phyloP scores from a whole-genome alignment of 2,888 invertebrate genomes.

The Oligia latruncula region DNA sequence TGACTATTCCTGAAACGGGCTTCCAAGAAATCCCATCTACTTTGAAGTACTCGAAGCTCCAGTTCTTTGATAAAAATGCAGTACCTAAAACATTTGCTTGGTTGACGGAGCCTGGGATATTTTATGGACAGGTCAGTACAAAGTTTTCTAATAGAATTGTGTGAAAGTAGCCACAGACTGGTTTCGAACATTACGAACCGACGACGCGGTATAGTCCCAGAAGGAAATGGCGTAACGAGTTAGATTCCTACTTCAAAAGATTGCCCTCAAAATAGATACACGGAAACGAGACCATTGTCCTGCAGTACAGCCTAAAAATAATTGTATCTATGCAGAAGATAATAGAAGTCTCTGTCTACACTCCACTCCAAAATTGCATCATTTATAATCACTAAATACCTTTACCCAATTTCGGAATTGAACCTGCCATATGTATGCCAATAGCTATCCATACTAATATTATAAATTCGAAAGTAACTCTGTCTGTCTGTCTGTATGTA shows the following conservation, averaged over 20 bases:
- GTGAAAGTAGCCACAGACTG: background rate
- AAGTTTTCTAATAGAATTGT: background rate
- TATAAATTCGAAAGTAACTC: no score
- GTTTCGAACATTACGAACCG: background rate
- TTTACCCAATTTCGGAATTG: background rate
- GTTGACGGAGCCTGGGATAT: conserved; percentile 96
- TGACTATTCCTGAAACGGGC: conserved; percentile 92
- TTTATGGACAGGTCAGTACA: conserved; percentile 92
- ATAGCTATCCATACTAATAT: no score
- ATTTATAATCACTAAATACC: background rate
- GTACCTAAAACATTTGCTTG: conserved; percentile 95
- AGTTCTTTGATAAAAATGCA: conserved; percentile 92
- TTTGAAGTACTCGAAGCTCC: conserved; percentile 94
- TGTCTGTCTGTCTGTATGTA: no score
- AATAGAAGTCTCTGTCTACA: background rate
- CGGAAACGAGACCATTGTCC: background rate
- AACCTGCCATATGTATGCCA: background rate
- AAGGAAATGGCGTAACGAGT: background rate
- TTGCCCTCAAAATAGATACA: background rate
- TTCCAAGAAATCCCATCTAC: conserved; percentile 94
- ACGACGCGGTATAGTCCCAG: background rate
- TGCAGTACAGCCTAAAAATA: background rate
- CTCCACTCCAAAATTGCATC: background rate
- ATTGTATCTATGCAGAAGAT: background rate
- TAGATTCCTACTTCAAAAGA: background rate